phyloP scores from a whole-genome alignment of 2,888 invertebrate species.

The Volucella inflata region DNA sequence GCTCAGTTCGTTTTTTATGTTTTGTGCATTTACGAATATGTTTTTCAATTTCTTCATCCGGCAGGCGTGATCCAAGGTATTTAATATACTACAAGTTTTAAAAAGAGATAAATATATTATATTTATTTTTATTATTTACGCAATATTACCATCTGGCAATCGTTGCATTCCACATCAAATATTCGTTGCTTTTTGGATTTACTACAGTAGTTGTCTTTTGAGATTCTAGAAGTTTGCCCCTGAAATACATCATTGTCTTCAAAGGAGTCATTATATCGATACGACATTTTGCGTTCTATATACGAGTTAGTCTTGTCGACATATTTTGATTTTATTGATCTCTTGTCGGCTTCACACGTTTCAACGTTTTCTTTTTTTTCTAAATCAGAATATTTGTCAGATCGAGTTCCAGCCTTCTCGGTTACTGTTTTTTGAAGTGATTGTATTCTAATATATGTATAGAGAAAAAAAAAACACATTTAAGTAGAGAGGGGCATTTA shows the following conservation, averaged over 20 bases:
- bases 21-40: slow-evolving; percentile 80
- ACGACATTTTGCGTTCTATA: slow-evolving; percentile 12
- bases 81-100: slow-evolving; percentile 78
- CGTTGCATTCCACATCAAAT: slow-evolving; percentile 78
- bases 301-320: no score
- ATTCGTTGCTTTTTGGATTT: slow-evolving; percentile 76
- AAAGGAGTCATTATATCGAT: not conserved
- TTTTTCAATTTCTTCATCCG: slow-evolving; percentile 78
- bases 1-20: slow-evolving; percentile 75
- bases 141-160: slow-evolving; percentile 78
- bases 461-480: not conserved
- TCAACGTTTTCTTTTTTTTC: slow-evolving; percentile 31
- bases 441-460: slow-evolving; percentile 45
- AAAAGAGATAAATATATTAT: not conserved
- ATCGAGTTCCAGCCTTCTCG: not conserved
- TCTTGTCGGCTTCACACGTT: not conserved
- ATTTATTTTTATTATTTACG: slow-evolving; percentile 30
- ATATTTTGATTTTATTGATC: no score
- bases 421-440: slow-evolving; percentile 57
- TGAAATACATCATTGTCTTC: not conserved
- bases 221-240: not conserved
- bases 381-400: slow-evolving; percentile 8
- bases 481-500: no score
- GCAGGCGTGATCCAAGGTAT: slow-evolving; percentile 78
- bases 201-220: slow-evolving; percentile 22